Evolutionary conservation across 1,140 invertebrate genomes (phyloP), one percentile per base, ranked within the genome.

Genomic region (Popillia japonica): DNA sequence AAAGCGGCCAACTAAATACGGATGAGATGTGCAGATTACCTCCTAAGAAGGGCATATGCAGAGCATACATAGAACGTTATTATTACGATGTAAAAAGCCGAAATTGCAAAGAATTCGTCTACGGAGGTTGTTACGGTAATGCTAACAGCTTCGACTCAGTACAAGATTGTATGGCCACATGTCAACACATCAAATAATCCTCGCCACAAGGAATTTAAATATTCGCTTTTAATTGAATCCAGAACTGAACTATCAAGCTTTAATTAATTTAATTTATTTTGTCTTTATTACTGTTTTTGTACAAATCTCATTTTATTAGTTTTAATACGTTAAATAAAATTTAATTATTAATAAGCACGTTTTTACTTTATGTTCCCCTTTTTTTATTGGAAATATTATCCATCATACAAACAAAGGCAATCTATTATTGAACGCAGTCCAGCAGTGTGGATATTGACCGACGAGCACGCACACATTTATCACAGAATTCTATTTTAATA

Each of bases 141-240:
- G 74, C 44, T 48, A 75, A 75, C 41, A 75, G 74, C 8, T 75
- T 75, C 44, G 40, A 48, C 3, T 48, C 40, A 10, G 14, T 27
- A 75, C 17, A 23, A 11, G 74, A 75, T n/a, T 75, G 74, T 23
- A 75, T 75, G 44, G 10, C 11, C 20, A 75, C 74, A 17, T 75
- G 74, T 23, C 0, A 73, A 17, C 34, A 40, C 40, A 8, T 73
- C 0, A 40, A 73, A 73, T 73, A 73, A 41, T 40, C n/a, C 34
- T 20, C 10, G 4, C 7, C 40, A 72, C n/a, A n/a, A n/a, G n/a
- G 23, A 72, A 72, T 41, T n/a, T 9, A 64, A 64, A 0, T 22
- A 6, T 9, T 3, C 4, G 61, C 61, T 64, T 17, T 64, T 64
- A 23, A 73, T 42, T 17, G 72, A 0, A 20, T 8, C 11, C 20